Percentiles rank a stretch among this genome's conserved stretches.
Conservation (phyloP, 2,888 invertebrate genomes). For the Norana najaformis region DNA sequence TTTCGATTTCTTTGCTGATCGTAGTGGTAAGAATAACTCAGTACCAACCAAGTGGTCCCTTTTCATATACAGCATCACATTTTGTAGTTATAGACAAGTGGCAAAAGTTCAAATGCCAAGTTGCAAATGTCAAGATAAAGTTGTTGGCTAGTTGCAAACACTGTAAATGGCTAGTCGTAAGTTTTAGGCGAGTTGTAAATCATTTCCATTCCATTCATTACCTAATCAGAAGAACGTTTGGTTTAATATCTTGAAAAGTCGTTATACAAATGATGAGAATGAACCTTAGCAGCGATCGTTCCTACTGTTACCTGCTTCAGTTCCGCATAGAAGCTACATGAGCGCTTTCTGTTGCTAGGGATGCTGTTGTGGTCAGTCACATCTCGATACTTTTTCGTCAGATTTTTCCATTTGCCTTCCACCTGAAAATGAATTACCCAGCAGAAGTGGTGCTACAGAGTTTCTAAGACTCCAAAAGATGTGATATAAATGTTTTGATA, state of each 20-base stretch:
- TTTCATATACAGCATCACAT: no score
- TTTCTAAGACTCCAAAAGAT: background rate
- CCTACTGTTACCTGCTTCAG: conserved; percentile 1
- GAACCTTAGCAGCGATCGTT: no score
- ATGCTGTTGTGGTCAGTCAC: background rate
- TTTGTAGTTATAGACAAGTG: no score
- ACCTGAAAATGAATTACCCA: background rate
- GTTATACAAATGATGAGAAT: no score
- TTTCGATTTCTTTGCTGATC: no score
- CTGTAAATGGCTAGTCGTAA: no score
- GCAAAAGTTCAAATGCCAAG: no score
- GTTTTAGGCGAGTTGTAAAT: background rate
- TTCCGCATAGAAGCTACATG: background rate
- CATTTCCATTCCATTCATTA: background rate
- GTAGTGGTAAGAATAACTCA: no score
- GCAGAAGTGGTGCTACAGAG: background rate
- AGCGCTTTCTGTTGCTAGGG: background rate
- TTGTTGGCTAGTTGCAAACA: no score
- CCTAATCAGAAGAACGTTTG: background rate
- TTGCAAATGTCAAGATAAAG: no score
- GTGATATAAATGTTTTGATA: background rate
- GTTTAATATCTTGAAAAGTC: no score
- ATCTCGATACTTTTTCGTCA: conserved; percentile 13
- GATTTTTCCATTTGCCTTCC: conserved; percentile 1
- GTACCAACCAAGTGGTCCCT: no score